Conservation (phyloP, 2,888 invertebrate species). For the Andrena marginata region DNA sequence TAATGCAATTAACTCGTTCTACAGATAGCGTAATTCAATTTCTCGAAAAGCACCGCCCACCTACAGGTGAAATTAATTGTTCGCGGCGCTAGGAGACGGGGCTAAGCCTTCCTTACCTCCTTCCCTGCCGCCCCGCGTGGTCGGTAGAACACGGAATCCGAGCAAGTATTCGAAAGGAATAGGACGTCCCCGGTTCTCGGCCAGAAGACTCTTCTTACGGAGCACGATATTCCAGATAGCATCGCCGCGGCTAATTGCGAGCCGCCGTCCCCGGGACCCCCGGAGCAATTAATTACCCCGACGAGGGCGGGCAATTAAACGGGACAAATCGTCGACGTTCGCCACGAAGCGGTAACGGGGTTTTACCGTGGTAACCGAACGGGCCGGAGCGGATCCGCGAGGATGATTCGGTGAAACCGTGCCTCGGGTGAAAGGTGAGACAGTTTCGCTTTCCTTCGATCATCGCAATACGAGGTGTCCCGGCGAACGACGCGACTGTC, state of each 20-base stretch:
- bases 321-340: constrained; percentile 70
- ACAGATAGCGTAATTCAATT: constrained; percentile 76
- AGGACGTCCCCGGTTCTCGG: constrained; percentile 4
- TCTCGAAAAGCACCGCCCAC: constrained; percentile 55
- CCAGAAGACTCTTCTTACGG: constrained; percentile 54
- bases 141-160: constrained; percentile 4
- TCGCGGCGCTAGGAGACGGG: constrained; percentile 36
- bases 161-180: constrained; percentile 22
- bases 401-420: constrained; percentile 20
- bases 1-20: constrained; percentile 78
- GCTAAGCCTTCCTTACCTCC: neutral
- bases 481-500: neutral
- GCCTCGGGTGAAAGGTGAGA: constrained; percentile 24
- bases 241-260: constrained; percentile 67
- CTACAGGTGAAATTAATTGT: constrained; percentile 75
- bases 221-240: constrained; percentile 57
- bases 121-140: neutral
- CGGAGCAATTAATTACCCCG: constrained; percentile 73
- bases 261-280: constrained; percentile 42
- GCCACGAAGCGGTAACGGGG: constrained; percentile 18
- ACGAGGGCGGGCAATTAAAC: constrained; percentile 72
- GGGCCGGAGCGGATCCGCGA: neutral
- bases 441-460: constrained; percentile 17
- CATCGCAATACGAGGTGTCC: neutral
- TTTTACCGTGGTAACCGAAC: constrained; percentile 9